Base-by-base conservation (phyloP, 1,140 invertebrate genomes). In the Drosophila tropicalis region DNA sequence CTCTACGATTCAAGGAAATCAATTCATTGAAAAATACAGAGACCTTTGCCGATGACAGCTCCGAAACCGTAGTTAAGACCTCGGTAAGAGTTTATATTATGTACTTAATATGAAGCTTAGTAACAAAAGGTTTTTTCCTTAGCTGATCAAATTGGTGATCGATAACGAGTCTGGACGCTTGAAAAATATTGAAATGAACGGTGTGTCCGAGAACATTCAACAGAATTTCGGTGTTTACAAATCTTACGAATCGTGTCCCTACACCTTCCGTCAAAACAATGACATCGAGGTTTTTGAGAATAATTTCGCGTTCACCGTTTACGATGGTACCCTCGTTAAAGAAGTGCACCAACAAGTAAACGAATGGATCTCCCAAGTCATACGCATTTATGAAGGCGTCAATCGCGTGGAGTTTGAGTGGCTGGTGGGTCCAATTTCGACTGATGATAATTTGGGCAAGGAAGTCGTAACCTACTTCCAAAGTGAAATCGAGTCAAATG, bases 401-500 rank as follows among this genome's bases (percentile, higher is more conserved):
- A 93, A 95, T 60, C 93, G 94, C 44, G 93, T 97, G 0, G 98
- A 99, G 92, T 95, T 99, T 64, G 96, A 99, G 79, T 99, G 97
- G 97, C 93, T 98, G 2, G 94, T 99, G 69, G 98, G 98, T 41
- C 98, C 98, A 0, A 97, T 99, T 72, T 97, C 98, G 3, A 93
- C 97, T 15, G 93, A 77, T 0, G 96, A 97, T 82, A 87, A 92
- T 0, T 85, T 94, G 56, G 97, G 97, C 0, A 97, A 96, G 91
- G 98, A 99, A 92, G 93, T 98, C 5, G 93, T 99, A 1, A 95
- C 94, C 0, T 94, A 94, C 60, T 98, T 96, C 64, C 92, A 93
- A 10, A 95, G 95, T 9, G 93, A 95, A 57, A 86, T 98, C 2
- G 73, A 93, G 0, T 95, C 95, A 0, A 92, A 95, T 3, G 94